Evolutionary conservation across 92 coral and sea anemone species (phyloP).

Genomic region (Umimayanthus chanpuru): DNA sequence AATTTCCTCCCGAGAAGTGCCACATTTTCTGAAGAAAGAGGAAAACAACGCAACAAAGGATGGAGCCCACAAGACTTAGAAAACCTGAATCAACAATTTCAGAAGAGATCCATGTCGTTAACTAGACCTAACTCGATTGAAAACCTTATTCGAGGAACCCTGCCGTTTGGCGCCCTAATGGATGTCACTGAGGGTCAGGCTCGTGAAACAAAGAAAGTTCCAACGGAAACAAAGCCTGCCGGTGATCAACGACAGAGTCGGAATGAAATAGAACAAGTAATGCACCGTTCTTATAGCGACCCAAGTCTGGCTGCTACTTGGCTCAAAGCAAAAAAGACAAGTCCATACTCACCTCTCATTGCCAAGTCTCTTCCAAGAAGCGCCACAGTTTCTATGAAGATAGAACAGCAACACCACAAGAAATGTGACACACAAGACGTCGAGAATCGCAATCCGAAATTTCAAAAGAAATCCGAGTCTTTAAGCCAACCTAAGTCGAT

Average conservation of each 20-base stretch:
- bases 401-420: neutral
- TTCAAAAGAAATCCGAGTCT: neutral
- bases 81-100: neutral
- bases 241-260: neutral
- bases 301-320: neutral
- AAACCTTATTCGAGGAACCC: too few species aligned
- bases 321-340: neutral
- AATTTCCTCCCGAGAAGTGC: constrained; percentile 18
- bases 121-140: too few species aligned
- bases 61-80: neutral
- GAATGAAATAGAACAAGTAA: neutral
- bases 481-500: too few species aligned
- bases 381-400: neutral
- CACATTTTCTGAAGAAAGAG: neutral
- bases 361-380: constrained; percentile 16
- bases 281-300: constrained; percentile 23
- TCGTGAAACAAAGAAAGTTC: neutral
- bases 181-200: neutral
- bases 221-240: neutral
- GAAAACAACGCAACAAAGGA: neutral
- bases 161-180: too few species aligned
- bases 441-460: neutral
- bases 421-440: neutral
- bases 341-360: neutral
- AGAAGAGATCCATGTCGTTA: too few species aligned